Percentiles rank a stretch among this genome's conserved stretches.
phyloP scores from a whole-genome alignment of 2,888 invertebrate species.

The Sphinx pinastri region DNA sequence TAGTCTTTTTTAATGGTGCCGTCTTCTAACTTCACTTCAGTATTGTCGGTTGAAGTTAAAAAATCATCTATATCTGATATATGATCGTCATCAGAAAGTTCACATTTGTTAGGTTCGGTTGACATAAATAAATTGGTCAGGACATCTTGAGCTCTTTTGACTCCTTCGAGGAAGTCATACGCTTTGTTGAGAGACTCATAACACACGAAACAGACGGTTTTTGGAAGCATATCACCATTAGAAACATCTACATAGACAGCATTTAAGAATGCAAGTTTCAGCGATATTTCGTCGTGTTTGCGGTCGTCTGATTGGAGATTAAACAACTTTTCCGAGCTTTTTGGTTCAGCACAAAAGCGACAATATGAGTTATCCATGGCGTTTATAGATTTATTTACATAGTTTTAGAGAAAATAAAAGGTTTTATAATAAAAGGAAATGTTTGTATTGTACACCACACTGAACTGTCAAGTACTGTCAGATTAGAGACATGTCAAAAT shows the following conservation, averaged over 20 bases:
- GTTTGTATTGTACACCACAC: neutral
- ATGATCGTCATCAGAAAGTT: constrained; percentile 60
- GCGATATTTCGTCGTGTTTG: constrained; percentile 56
- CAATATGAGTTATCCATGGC: constrained; percentile 58
- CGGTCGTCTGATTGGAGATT: constrained; percentile 53
- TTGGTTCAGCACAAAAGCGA: constrained; percentile 69
- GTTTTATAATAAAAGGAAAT: neutral
- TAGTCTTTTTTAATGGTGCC: constrained; percentile 23
- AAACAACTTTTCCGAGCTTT: constrained; percentile 58
- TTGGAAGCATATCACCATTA: constrained; percentile 57
- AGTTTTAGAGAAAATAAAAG: neutral
- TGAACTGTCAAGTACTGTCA: neutral
- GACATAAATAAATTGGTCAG: constrained; percentile 51
- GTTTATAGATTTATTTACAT: constrained; percentile 39
- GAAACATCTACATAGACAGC: constrained; percentile 68
- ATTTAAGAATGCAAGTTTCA: constrained; percentile 65
- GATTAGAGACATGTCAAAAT: too few relatives aligned
- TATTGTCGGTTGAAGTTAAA: neutral
- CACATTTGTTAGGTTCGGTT: constrained; percentile 47
- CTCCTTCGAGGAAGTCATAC: constrained; percentile 61
- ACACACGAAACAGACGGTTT: constrained; percentile 70
- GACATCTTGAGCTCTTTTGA: constrained; percentile 61
- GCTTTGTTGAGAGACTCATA: constrained; percentile 68
- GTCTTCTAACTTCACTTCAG: constrained; percentile 11
- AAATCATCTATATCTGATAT: constrained; percentile 53